Base-by-base conservation (phyloP, 1,140 invertebrate genomes). In the Asobara japonica region DNA sequence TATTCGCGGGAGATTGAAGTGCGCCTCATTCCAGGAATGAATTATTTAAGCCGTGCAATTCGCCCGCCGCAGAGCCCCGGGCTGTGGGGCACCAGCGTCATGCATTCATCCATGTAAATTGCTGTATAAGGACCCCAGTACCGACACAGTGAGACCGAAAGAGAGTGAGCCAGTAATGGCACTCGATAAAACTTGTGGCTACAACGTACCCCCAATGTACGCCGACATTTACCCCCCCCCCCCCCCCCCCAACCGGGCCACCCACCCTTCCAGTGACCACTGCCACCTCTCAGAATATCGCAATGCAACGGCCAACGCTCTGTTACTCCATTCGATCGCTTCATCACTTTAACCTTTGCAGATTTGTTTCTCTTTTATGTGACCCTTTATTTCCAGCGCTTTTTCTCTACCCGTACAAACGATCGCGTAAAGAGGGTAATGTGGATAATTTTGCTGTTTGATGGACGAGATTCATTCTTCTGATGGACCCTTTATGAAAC, bases 41-140 rank as follows among this genome's bases (percentile, higher is more conserved):
- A 66, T 29, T 45, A 62, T 62, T 62, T 30, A 66, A 66, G 36
- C 22, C 7, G n/a, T 22, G 65, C 18, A 45, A 66, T 68, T 68
- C 45, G 11, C 22, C 13, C n/a, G 16, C 18, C 16, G 41, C 30
- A 51, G n/a, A 20, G 41, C 45, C 65, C n/a, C 13, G 20, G 65
- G 67, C 48, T 18, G 56, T 36, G 16, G 56, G 25, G 18, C 31
- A 69, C 56, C 67, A 33, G 31, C 31, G 30, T 38, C 67, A 69
- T 69, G 31, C 51, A 69, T 69, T 61, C 56, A 69, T 33, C 30
- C 67, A 61, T 69, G 56, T 69, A 69, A 69, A 69, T 69, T 69
- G 67, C 67, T 36, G 22, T 33, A 69, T 62, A 30, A 18, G n/a
- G 60, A 62, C 51, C 22, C 45, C 22, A 11, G 11, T 36, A 36